Base-by-base conservation (phyloP, 2,797 vertebrate species). In the Mormyrops boulengeri region DNA sequence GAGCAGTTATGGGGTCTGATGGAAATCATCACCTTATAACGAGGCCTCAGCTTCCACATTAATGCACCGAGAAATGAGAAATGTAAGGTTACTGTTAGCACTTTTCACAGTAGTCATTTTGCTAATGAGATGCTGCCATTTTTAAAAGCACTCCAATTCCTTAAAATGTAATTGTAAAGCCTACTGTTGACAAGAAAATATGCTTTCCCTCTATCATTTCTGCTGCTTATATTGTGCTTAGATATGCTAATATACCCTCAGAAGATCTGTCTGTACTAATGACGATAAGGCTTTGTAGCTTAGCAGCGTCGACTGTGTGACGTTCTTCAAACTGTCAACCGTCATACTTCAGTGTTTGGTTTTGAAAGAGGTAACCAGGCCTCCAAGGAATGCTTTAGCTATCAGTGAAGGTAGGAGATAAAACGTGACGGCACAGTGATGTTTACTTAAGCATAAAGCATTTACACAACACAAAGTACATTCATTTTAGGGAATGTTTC, bases 401-500 rank as follows among this genome's bases (percentile, higher is more conserved):
- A 82, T 47, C 77, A 44, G 19, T 9, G 84, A 30, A 85, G 49
- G 47, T 14, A 53, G 47, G 22, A 52, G 50, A 85, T 53, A 22
- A 22, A 85, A 85, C 49, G 2, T 2, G 14, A 52, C 11, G 30
- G 47, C 47, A 26, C 84, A 85, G 22, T 4, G 0, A 85, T 53
- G 47, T 52, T 85, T 85, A 52, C 47, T 12, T 52, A 14, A 12
- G 11, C 22, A 47, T 82, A 22, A 82, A 8, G 30, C 69, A 44
- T 82, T 82, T 82, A 82, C 6, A 82, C 41, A 82, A 47, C 77
- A 47, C 77, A 82, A 82, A 82, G 19, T 82, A 47, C 77, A 82
- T 47, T 47, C 6, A 9, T 82, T 82, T 82, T n/a, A 82, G 41
- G 41, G 41, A 82, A 47, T 82, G 30, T 82, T 82, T 82, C n/a